phyloP scores from a whole-genome alignment of 2,113 vertebrate species.

The Eurypyga helias region DNA sequence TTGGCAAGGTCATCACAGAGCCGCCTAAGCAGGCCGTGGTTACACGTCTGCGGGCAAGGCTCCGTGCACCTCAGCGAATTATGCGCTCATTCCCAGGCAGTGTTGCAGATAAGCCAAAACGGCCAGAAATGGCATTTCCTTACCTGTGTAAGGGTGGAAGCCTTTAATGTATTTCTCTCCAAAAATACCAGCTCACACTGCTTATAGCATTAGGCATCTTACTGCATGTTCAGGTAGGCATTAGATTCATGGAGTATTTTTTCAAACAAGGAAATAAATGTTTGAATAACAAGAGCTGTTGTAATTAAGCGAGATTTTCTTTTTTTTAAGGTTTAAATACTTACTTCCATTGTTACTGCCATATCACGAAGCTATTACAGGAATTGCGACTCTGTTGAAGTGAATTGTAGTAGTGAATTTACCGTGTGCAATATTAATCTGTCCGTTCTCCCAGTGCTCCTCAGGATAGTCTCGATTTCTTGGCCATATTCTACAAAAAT shows the following conservation, averaged over 20 bases:
- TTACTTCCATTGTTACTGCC: neutral
- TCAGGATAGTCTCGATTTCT: neutral
- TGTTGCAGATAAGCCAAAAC: slow-evolving; percentile 51
- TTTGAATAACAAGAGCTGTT: neutral
- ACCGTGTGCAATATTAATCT: neutral
- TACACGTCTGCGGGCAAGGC: neutral
- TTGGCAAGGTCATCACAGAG: neutral
- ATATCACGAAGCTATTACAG: neutral
- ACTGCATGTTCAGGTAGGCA: neutral
- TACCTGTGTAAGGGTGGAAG: slow-evolving; percentile 51
- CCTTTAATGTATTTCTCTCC: slow-evolving; percentile 35
- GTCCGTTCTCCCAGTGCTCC: neutral
- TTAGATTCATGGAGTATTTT: neutral
- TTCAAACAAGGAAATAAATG: neutral
- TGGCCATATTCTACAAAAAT: neutral
- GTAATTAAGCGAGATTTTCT: neutral
- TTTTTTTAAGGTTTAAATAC: neutral
- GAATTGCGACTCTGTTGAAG: neutral
- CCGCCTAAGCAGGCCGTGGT: neutral
- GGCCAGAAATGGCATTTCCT: slow-evolving; percentile 50
- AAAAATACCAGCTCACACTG: slow-evolving; percentile 23
- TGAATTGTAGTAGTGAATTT: neutral
- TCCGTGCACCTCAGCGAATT: neutral
- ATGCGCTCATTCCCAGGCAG: neutral
- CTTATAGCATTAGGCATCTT: slow-evolving; percentile 8